Conservation (phyloP, 2,113 vertebrate species). For the Dipodomys ordii region DNA sequence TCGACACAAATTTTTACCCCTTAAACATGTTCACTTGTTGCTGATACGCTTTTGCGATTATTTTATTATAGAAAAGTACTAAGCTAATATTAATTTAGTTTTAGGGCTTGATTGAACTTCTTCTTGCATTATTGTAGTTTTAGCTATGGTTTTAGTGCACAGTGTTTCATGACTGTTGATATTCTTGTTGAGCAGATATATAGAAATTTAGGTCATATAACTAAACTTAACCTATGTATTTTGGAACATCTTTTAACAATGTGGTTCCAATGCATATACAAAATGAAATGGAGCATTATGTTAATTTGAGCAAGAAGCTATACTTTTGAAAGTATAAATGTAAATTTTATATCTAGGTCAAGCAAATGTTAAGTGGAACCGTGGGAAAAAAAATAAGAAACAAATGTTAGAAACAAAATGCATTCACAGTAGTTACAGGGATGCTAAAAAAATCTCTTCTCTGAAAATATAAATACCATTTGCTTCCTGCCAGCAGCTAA, state of each 20-base stretch:
- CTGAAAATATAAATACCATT: neutral
- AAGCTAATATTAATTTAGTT: neutral
- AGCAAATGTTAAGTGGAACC: neutral
- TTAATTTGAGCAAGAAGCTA: constrained; percentile 15
- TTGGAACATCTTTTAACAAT: neutral
- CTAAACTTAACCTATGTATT: neutral
- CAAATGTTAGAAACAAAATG: neutral
- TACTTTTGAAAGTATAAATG: constrained; percentile 36
- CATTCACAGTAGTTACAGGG: neutral
- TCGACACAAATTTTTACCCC: neutral
- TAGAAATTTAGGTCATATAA: neutral
- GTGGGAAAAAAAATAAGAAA: neutral
- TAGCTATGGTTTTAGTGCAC: neutral
- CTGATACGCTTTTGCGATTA: neutral
- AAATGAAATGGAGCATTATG: neutral
- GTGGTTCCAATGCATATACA: neutral
- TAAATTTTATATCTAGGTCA: constrained; percentile 51
- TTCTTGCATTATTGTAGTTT: neutral
- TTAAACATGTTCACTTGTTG: neutral
- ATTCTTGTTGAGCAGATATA: neutral
- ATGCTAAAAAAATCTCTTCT: neutral
- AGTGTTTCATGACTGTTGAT: neutral
- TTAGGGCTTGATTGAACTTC: constrained; percentile 6
- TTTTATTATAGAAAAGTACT: neutral
- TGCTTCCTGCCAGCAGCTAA: neutral